Evolutionary conservation across 1,140 invertebrate species (phyloP).

Genomic region (Helicoverpa zea): DNA sequence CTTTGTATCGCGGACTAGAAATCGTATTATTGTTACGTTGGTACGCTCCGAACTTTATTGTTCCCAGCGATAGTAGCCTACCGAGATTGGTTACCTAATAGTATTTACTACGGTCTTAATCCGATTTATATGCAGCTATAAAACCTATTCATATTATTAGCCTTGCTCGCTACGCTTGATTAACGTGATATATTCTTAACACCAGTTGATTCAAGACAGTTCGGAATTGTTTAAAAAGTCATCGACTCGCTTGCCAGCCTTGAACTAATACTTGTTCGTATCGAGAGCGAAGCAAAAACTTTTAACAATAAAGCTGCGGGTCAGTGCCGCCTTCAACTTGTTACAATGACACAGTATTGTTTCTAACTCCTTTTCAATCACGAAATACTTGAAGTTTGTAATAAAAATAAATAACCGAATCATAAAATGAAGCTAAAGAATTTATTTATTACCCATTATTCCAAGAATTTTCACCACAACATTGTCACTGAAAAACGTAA

Average conservation of each 20-base stretch:
- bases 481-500: slow-evolving; percentile 1
- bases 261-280: slow-evolving; percentile 45
- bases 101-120: slow-evolving; percentile 8
- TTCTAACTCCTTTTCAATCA: slow-evolving; percentile 40
- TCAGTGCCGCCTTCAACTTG: slow-evolving; percentile 32
- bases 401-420: slow-evolving; percentile 34
- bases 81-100: slow-evolving; percentile 14
- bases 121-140: not conserved
- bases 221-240: slow-evolving; percentile 38
- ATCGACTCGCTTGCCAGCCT: slow-evolving; percentile 45
- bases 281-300: slow-evolving; percentile 39
- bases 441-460: not conserved
- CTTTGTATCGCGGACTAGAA: slow-evolving; percentile 56
- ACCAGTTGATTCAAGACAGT: not conserved
- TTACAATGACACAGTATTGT: slow-evolving; percentile 48
- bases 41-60: slow-evolving; percentile 30
- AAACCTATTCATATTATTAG: not conserved
- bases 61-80: not conserved
- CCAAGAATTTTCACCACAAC: slow-evolving; percentile 9
- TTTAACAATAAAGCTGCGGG: slow-evolving; percentile 43
- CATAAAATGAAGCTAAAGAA: slow-evolving; percentile 14
- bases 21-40: slow-evolving; percentile 44
- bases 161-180: not conserved
- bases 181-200: not conserved
- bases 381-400: not conserved